Base-by-base conservation (phyloP, 2,888 invertebrate genomes). In the Ptilodon capucinus region DNA sequence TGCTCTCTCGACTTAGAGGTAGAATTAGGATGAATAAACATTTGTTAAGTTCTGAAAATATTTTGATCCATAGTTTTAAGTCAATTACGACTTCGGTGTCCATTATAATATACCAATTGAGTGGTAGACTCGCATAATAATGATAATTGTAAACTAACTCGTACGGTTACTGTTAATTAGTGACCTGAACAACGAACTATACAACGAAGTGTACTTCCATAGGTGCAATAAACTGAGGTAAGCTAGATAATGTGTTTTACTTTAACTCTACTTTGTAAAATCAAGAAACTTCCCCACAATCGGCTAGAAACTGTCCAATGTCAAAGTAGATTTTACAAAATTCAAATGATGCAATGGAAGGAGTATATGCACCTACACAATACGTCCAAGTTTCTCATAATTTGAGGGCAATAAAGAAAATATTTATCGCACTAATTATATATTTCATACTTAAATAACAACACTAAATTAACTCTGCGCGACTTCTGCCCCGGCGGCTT, bases 191-290 rank as follows among this genome's bases (percentile, higher is more conserved):
- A 85, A 81, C 83, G 81, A 86, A 76, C 76, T 68, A 75, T 82
- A 76, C 81, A 84, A 88, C 82, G 79, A 88, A 89, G 83, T 90
- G 90, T 90, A 91, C 87, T 89, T 90, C 81, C 75, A 76, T 84
- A 86, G 84, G 90, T 91, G 91, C 91, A 91, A 91, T 91, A 90
- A 90, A 91, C 74, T 83, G 77, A 84, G 80, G 74, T 80, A 79
- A 82, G 63, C 54, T 78, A 64, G 72, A 59, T 54, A 52, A 48
- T 45, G 62, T 58, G 66, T 70, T 73, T 74, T 60, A 66, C 68
- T 79, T 71, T 57, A 30, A n/a, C 4, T 21, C 16, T 35, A 30
- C 18, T 34, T 35, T n/a, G n/a, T n/a, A n/a, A n/a, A n/a, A n/a
- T n/a, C n/a, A n/a, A n/a, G n/a, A n/a, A n/a, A n/a, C n/a, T n/a